These are phyloP conservation scores for Lepidurus arcticus DNA, from an alignment of 1,140 invertebrate genomes.

Conservation along the genomic window DNA sequence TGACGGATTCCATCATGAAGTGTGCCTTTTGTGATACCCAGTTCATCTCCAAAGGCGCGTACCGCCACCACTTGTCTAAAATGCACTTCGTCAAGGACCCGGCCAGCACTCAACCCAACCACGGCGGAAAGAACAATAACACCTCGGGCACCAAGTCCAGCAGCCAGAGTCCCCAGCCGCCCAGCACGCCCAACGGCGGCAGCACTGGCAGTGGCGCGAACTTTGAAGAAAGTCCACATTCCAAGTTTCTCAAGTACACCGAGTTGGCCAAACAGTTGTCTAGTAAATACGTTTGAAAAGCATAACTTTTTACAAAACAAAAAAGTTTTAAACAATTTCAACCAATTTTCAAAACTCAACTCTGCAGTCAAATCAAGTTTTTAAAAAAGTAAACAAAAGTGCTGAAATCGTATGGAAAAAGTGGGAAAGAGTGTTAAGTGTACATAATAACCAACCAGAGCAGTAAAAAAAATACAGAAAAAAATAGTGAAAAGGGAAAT, in stretches of 20 bases:
- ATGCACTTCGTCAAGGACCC: constrained; percentile 95
- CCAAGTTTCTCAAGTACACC: constrained; percentile 94
- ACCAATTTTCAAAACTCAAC: neutral
- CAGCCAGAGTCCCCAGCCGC: constrained; percentile 43
- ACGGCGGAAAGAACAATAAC: constrained; percentile 45
- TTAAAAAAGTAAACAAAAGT: neutral
- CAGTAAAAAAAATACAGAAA: neutral
- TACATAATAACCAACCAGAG: neutral
- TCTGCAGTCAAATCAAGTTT: neutral
- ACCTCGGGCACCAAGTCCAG: constrained; percentile 44
- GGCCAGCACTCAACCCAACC: constrained; percentile 50
- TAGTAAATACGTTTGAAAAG: constrained; percentile 65
- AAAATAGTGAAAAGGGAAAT: neutral
- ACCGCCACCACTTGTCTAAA: constrained; percentile 90
- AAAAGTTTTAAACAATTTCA: neutral
- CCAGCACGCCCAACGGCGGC: constrained; percentile 40
- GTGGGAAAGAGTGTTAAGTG: neutral
- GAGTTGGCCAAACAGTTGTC: constrained; percentile 93
- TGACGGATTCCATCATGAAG: constrained; percentile 79
- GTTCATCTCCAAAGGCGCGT: constrained; percentile 93
- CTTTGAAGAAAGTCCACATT: constrained; percentile 87
- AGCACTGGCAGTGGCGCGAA: constrained; percentile 44
- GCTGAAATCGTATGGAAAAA: neutral
- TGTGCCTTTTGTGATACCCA: constrained; percentile 94
- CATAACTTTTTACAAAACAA: neutral